Conservation (phyloP, 2,888 invertebrate species). For the Cosmopolites sordidus region DNA sequence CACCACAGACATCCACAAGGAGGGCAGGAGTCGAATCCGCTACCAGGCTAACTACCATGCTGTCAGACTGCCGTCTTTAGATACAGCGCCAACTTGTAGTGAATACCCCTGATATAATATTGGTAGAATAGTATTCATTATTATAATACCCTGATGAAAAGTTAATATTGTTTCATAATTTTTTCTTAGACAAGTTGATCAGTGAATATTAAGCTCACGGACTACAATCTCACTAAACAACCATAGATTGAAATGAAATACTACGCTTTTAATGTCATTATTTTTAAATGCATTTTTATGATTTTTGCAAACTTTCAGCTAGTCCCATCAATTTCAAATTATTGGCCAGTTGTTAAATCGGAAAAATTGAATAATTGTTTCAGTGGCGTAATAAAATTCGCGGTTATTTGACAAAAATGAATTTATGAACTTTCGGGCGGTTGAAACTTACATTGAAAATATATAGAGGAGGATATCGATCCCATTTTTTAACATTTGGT, state of each 20-base stretch:
- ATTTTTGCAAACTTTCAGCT: constrained; percentile 16
- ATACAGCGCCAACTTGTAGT: too few species aligned
- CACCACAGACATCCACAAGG: too few species aligned
- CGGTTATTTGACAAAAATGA: constrained; percentile 9
- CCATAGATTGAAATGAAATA: constrained; percentile 30
- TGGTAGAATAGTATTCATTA: too few species aligned
- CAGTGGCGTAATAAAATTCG: constrained; percentile 5
- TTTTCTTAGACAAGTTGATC: too few species aligned
- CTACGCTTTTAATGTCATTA: constrained; percentile 32
- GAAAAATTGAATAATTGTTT: constrained; percentile 13
- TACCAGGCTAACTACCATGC: too few species aligned
- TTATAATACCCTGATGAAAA: too few species aligned
- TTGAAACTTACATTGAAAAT: not conserved
- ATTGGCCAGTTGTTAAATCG: constrained; percentile 15
- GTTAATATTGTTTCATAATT: too few species aligned
- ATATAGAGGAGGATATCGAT: not conserved
- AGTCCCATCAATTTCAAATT: constrained; percentile 11
- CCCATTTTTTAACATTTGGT: not conserved
- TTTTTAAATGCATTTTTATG: constrained; percentile 33
- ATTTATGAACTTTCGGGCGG: not conserved
- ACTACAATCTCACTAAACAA: not conserved
- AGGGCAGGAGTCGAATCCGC: too few species aligned
- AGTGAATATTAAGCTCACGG: not conserved
- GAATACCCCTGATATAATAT: too few species aligned
- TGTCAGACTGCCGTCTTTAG: too few species aligned